Percentiles rank a stretch among this genome's conserved stretches.
These are phyloP conservation scores for Xenentodon cancila DNA, from an alignment of 2,797 vertebrate genomes.

Conservation along the genomic window DNA sequence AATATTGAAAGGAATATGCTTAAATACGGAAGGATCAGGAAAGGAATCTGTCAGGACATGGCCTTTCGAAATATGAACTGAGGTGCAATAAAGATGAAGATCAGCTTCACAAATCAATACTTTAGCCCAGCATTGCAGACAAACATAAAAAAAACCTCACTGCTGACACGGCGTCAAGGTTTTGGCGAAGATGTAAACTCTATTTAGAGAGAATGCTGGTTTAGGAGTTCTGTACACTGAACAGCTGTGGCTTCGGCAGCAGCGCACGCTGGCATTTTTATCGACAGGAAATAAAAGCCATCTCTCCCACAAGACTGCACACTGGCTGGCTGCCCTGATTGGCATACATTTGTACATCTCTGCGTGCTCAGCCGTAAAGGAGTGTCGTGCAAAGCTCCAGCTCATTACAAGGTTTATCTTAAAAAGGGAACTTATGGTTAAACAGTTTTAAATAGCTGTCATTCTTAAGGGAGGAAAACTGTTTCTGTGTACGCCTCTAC, in stretches of 20 bases:
- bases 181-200: background rate
- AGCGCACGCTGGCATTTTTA: constrained; percentile 28
- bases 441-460: background rate
- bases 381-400: constrained; percentile 2
- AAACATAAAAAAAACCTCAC: constrained; percentile 22
- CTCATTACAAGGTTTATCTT: constrained; percentile 12
- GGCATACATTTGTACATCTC: constrained; percentile 41
- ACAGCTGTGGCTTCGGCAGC: constrained; percentile 3
- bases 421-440: constrained; percentile 10
- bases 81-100: background rate
- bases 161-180: constrained; percentile 15
- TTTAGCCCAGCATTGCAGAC: background rate
- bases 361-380: constrained; percentile 21
- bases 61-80: constrained; percentile 17
- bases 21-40: background rate
- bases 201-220: constrained; percentile 23
- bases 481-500: background rate
- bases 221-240: constrained; percentile 10
- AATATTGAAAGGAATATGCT: too few species aligned
- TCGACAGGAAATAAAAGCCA: constrained; percentile 37
- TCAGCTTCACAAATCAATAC: background rate
- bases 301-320: constrained; percentile 30
- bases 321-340: constrained; percentile 33
- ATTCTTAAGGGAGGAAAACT: background rate
- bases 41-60: background rate